Base-by-base conservation (phyloP, 2,797 vertebrate species). In the Muscicapa comitata region DNA sequence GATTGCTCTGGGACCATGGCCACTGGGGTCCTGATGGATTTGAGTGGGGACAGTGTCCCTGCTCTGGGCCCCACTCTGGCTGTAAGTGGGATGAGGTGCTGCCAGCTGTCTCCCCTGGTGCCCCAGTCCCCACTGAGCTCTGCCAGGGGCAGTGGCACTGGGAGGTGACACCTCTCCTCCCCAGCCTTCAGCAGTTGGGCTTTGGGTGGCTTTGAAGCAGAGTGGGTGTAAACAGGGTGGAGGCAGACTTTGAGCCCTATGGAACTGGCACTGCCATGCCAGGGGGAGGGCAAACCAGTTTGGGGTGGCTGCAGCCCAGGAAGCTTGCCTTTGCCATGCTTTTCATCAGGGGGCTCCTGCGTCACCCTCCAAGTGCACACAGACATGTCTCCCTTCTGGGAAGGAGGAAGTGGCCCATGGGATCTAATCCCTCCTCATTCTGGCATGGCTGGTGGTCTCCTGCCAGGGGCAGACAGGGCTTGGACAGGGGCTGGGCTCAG, bases 201-300 rank as follows among this genome's bases (percentile, higher is more conserved):
- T 88, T 74, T 54, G n/a, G 50, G 74, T 17, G 23, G 23, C 51
- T 93, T 63, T 74, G 86, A 81, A 82, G 28, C 0, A 0, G 50
- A 62, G 71, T 2, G 8, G 42, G 21, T 89, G 50, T 93, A 88
- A 96, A 95, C 72, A 94, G 72, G 75, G 94, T 61, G 93, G 78
- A 70, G 87, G 40, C 48, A 95, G 96, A 96, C 95, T 95, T 96
- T 96, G 96, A 96, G 94, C 94, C 54, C 67, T 75, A 19, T n/a
- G 0, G 5, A 42, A 13, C 86, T 2, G 5, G 63, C 14, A 17
- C 31, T 45, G 63, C 72, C 8, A 0, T 48, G 42, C 61, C 1
- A 1, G 47, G 13, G 29, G 0, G 3, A 77, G 75, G 37, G 8
- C 10, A 47, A 94, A 76, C 87, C 71, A 35, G 72, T 79, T 71